Base-by-base conservation (phyloP, 2,113 vertebrate genomes). In the Gymnarchus niloticus region DNA sequence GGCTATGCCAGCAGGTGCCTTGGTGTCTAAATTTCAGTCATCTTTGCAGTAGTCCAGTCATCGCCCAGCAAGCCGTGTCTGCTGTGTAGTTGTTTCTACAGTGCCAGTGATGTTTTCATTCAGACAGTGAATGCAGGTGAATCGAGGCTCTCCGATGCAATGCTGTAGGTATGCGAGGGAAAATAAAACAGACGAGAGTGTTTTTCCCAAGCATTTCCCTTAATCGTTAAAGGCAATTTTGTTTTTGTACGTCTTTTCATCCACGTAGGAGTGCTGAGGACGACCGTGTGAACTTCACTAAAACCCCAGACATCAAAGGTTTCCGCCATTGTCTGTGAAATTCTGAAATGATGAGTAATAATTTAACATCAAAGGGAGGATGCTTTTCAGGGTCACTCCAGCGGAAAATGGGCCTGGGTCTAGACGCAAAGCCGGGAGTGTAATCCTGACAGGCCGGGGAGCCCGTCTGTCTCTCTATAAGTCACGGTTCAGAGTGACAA, bases 21-120 rank as follows among this genome's bases (percentile, higher is more conserved):
- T 41, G 49, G 46, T 85, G 89, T 88, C 85, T 88, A 82, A 87
- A 89, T 88, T 59, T 85, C 76, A 59, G 85, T 78, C 83, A 76
- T 84, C 61, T 87, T 57, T 78, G 56, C 76, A 52, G 56, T 52
- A 17, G n/a, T 46, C 12, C 23, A 6, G 46, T 48, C n/a, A 2
- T 19, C 86, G 85, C 86, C 46, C 86, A 65, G 87, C 78, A 76
- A 52, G 77, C 86, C 51, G 61, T 17, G 78, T 57, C 83, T 61
- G 86, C 84, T 54, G 28, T 14, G 9, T 23, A 19, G n/a, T 80
- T 85, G 69, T 46, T 85, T 84, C 81, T 41, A 56, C 65, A 73
- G 12, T 37, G 33, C 52, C 25, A 49, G 28, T 48, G 41, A 46
- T 57, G 65, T 84, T 56, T 77, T 25, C 84, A 59, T 51, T 41